Evolutionary conservation across 2,113 vertebrate genomes (phyloP), one percentile per base, ranked within the genome.

Genomic region (Tachuris rubrigastra): DNA sequence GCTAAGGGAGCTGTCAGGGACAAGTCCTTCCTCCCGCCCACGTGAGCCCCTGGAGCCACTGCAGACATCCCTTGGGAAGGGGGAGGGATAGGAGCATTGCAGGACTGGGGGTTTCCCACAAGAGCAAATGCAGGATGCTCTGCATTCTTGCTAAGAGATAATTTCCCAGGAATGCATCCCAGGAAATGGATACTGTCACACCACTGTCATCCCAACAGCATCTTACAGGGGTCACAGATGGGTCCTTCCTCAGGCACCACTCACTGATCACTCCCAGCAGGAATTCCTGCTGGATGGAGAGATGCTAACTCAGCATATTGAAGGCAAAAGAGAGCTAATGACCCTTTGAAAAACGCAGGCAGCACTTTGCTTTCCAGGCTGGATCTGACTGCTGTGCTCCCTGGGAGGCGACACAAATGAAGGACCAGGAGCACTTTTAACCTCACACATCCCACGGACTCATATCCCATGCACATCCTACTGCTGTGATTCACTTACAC

Each of bases 1-100:
- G 62, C 68, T 14, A n/a, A 76, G 55, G 49, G 39, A 59, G 37
- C 44, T n/a, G 19, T 10, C 15, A 21, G 15, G 60, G 23, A 17
- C 53, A 78, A 20, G 37, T 44, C 41, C 2, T 0, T 4, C 10
- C 20, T 8, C 9, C 8, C 8, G 9, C 31, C 35, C 1, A 0
- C 10, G 30, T 24, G 41, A 72, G 31, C 33, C 65, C 13, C 25
- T 0, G 0, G 12, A 28, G 14, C 12, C 18, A 6, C 53, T 6
- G 30, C 33, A 65, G 77, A 41, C 42, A 37, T 30, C 23, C 49
- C 41, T 59, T 21, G n/a, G 65, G n/a, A 87, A 50, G 33, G 3
- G 5, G 39, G 41, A 46, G 47, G 31, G 44, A 90, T 11, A 28
- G 44, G 35, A 66, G 60, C 49, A 52, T 42, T 7, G 22, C 21